Base-by-base conservation (phyloP, 2,113 vertebrate genomes). In the Paraplagusia blochii region DNA sequence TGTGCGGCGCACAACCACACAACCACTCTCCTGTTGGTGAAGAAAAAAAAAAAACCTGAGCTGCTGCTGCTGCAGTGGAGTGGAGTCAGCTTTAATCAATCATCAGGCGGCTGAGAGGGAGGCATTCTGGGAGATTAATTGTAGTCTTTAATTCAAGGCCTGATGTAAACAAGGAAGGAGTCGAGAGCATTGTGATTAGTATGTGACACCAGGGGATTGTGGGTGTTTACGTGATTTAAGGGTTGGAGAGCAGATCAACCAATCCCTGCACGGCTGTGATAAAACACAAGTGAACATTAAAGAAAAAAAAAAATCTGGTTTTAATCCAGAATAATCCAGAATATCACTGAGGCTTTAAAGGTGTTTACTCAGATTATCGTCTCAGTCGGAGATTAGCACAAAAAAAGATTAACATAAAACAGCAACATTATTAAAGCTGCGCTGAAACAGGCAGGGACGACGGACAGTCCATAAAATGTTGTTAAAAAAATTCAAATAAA, bases 111-210 rank as follows among this genome's bases (percentile, higher is more conserved):
- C 72, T 68, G 72, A 69, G 80, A 70, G 69, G 72, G 74, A 80
- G 72, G 77, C 79, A 77, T 82, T 86, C 83, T 68, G 69, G 58
- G 74, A 80, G 77, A 87, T 87, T 77, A 87, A 88, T 90, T 85
- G 82, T 78, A 36, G 67, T 85, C 55, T 80, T 81, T 85, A 80
- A 88, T 87, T 77, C 75, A 64, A 54, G 77, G 62, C 76, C 77
- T 58, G 79, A 77, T 76, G 81, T 79, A 84, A 83, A 79, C 81
- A 80, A 79, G 61, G 51, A 36, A 44, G 59, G 63, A 51, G 50
- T 76, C 60, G 8, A 40, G 68, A 64, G 58, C 42, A 5, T 43
- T 49, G 51, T 62, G 73, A 81, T 81, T 76, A 69, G 68, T 74
- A 75, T 75, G 72, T 66, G 58, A 48, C 44, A 7, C 46, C 22